These are phyloP conservation scores for Muscidifurax raptorellus DNA, from an alignment of 1,140 invertebrate genomes.

Conservation along the genomic window DNA sequence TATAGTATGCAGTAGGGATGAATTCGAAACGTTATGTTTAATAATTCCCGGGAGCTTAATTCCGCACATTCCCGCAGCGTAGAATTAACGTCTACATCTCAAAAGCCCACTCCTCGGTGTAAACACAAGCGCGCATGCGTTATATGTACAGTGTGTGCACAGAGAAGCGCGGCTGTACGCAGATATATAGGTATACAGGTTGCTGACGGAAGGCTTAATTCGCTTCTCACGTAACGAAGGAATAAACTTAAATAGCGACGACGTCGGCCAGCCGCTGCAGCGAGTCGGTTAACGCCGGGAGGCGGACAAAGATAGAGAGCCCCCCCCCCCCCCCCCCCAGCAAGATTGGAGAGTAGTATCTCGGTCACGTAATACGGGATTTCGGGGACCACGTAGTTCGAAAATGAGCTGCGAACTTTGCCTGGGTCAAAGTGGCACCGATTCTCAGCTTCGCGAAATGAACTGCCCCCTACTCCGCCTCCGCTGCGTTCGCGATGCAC, in stretches of 20 bases:
- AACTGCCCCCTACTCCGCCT: conserved; percentile 4
- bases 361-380: conserved; percentile 47
- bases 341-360: conserved; percentile 46
- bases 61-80: not conserved
- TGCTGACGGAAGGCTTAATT: conserved; percentile 14
- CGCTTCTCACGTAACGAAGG: conserved; percentile 21
- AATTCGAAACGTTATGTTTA: too few species aligned
- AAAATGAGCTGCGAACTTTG: conserved; percentile 51
- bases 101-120: not conserved
- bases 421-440: conserved; percentile 35
- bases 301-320: conserved; percentile 2
- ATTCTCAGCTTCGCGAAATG: conserved; percentile 11
- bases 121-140: not conserved
- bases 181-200: not conserved
- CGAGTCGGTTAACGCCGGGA: conserved; percentile 28
- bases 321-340: not conserved
- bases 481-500: not conserved
- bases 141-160: too few species aligned
- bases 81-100: not conserved
- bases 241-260: conserved; percentile 44
- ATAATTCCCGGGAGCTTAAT: too few species aligned
- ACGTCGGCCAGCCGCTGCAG: not conserved
- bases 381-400: conserved; percentile 46
- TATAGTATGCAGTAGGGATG: too few species aligned
- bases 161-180: not conserved